Conservation (phyloP, 2,797 vertebrate species). For the Corythornis leucogaster region DNA sequence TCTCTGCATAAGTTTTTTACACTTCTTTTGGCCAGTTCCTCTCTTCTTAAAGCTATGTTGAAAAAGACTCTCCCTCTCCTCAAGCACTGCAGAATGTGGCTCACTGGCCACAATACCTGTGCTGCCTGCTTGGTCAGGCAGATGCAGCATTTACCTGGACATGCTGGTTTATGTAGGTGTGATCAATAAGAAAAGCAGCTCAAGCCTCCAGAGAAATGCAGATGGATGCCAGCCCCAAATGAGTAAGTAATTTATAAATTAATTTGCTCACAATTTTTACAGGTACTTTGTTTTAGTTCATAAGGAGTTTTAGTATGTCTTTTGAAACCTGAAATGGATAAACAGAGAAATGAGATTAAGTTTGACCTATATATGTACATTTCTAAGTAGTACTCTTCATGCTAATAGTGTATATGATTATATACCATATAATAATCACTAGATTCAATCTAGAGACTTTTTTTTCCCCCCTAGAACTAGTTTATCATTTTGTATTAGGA, state of each 20-base stretch:
- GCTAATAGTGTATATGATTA: neutral
- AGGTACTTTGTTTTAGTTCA: neutral
- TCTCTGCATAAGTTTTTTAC: neutral
- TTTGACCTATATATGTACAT: neutral
- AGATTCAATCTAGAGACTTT: neutral
- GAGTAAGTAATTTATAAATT: neutral
- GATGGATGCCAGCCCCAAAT: neutral
- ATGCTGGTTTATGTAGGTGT: neutral
- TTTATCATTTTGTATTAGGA: neutral
- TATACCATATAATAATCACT: neutral
- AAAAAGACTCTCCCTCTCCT: neutral
- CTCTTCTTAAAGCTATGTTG: neutral
- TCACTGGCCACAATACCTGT: neutral
- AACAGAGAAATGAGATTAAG: neutral
- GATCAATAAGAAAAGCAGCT: neutral
- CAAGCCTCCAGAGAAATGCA: neutral
- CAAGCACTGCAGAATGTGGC: neutral
- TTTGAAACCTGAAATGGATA: neutral
- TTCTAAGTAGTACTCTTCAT: neutral
- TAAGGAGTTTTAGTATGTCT: neutral
- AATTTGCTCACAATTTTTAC: neutral
- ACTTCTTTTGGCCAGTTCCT: neutral
- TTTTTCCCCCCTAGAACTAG: neutral
- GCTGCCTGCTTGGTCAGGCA: neutral
- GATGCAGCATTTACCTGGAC: neutral